Base-by-base conservation (phyloP, 2,888 invertebrate genomes). In the Epirrhoe tristata region DNA sequence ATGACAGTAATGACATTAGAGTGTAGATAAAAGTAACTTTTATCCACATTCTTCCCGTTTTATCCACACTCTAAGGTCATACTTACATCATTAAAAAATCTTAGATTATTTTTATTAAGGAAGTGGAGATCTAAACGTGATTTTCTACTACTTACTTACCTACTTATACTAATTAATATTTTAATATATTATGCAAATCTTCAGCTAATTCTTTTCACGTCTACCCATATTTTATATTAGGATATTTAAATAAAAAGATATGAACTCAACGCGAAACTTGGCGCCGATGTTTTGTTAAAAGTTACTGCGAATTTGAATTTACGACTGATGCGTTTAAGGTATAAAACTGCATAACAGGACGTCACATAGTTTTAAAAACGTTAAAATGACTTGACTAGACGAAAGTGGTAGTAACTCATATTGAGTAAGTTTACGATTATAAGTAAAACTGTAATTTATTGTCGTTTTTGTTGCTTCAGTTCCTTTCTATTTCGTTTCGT, bases 341-440 rank as follows among this genome's bases (percentile, higher is more conserved):
- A 10, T 46, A 60, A 43, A 60, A 43, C 16, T 43, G 53, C 12
- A 10, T 46, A 36, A 36, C 36, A 7, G 8, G 36, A 16, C 16
- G n/a, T 12, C 56, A 48, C 34, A 36, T 56, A 55, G 12, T 46
- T 57, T 46, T 12, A 46, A 57, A 24, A 39, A 31, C 7, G 17
- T 36, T 36, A 8, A n/a, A 14, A 46, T 46, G 34, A 17, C 34
- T 34, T 50, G 16, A 50, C 58, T 50, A 50, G 58, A 58, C 50
- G 14, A 32, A n/a, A 43, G n/a, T 43, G 55, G 6, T n/a, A 24
- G 39, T 43, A n/a, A 16, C 58, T 50, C 34, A 50, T 58, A 58
- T 6, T 36, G 24, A 31, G n/a, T 10, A 58, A 50, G 50, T 58
- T 58, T 58, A 58, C 48, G 48, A 58, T 5, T 10, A 32, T 46